A percentile compares a stretch with the other conserved stretches of the same genome.
Conservation (phyloP, 1,140 invertebrate genomes). For the Sminthurinus signatus region DNA sequence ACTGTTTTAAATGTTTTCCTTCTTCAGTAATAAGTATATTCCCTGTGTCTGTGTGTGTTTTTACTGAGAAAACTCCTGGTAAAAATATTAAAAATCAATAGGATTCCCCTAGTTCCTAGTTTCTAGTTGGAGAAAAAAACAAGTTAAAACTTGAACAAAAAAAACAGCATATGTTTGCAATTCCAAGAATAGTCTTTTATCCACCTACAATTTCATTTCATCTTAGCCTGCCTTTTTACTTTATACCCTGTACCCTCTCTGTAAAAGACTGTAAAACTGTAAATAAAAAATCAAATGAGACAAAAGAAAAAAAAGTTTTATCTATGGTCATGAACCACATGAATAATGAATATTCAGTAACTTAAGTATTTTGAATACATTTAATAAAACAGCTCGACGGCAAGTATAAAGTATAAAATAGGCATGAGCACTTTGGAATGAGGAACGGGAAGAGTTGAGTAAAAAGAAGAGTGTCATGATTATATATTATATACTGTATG, state of each 20-base stretch:
- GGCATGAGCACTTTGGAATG: too few relatives aligned
- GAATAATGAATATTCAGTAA: neutral
- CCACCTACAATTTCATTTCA: neutral
- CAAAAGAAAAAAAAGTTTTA: neutral
- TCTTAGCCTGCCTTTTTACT: neutral
- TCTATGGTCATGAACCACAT: neutral
- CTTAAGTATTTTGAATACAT: neutral
- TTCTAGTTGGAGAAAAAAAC: neutral
- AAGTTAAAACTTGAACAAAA: too few relatives aligned
- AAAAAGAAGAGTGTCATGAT: too few relatives aligned
- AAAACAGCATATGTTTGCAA: constrained; percentile 1
- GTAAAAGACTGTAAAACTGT: neutral
- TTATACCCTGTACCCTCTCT: neutral
- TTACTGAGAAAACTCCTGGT: neutral
- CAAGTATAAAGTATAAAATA: too few relatives aligned
- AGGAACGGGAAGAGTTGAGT: too few relatives aligned
- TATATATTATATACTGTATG: too few relatives aligned
- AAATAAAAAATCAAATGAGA: neutral
- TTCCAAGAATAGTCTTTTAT: neutral
- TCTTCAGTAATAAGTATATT: neutral
- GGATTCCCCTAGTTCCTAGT: too few relatives aligned
- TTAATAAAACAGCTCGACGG: too few relatives aligned
- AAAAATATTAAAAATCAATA: constrained; percentile 5
- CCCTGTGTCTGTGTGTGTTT: neutral
- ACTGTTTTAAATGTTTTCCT: neutral